Conservation (phyloP, 2,888 invertebrate species). For the Sminthurides aquaticus region DNA sequence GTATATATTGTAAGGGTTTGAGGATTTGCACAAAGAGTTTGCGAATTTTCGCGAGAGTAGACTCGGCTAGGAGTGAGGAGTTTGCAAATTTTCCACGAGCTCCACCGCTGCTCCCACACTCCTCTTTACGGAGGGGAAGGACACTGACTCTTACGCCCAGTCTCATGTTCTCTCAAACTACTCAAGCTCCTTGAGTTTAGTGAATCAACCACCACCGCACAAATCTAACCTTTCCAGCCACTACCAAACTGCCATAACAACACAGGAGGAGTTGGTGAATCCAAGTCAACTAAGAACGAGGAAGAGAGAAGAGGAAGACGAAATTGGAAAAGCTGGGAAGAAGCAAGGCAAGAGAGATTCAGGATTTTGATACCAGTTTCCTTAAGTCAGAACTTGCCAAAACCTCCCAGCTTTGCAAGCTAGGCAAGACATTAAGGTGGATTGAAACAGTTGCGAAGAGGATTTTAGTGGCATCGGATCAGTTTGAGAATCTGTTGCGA, state of each 20-base stretch:
- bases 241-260: background rate
- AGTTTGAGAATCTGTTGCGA: no score
- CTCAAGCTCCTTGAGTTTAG: no score
- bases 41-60: background rate
- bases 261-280: no score
- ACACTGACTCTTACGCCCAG: background rate
- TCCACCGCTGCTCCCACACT: background rate
- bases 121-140: background rate
- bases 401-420: no score
- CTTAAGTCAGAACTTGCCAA: no score
- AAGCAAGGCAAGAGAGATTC: background rate
- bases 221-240: background rate
- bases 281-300: no score
- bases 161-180: background rate
- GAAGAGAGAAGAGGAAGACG: no score
- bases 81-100: no score
- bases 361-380: background rate
- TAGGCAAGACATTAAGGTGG: no score
- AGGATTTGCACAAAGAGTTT: background rate
- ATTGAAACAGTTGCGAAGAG: no score
- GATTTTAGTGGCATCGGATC: no score
- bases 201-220: background rate
- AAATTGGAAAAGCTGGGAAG: no score
- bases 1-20: background rate
- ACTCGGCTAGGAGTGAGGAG: background rate